A percentile compares a stretch with the other conserved stretches of the same genome.
phyloP scores from a whole-genome alignment of 2,797 vertebrate genomes.

The Platyrinchus mystaceus region DNA sequence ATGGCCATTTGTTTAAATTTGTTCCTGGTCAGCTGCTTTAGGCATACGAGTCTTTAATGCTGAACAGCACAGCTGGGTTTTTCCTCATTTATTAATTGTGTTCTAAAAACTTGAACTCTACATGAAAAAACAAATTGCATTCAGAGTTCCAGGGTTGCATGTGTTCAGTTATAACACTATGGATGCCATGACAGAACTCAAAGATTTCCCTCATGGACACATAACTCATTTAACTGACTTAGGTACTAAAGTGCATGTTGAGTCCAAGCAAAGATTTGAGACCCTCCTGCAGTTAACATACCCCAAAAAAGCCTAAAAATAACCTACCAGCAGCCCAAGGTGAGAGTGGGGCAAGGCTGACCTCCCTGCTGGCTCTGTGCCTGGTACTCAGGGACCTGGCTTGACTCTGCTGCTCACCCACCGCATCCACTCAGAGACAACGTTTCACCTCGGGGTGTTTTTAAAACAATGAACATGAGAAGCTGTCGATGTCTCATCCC shows the following conservation, averaged over 20 bases:
- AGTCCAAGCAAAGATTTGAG: not conserved
- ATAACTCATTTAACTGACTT: not conserved
- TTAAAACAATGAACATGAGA: not conserved
- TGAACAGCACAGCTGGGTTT: not conserved
- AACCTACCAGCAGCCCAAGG: not conserved
- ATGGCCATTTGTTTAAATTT: not conserved
- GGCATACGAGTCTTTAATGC: not conserved
- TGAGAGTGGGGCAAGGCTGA: not conserved
- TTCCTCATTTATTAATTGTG: not conserved
- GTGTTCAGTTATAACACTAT: accelerated
- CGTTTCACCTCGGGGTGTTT: not conserved
- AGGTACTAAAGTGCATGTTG: not conserved
- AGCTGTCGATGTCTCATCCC: accelerated
- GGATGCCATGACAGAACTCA: not conserved
- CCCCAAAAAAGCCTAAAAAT: not conserved
- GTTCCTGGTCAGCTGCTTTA: not conserved
- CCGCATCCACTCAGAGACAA: not conserved
- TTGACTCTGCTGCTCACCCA: not conserved
- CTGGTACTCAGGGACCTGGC: accelerated
- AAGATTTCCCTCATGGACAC: not conserved
- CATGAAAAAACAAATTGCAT: not conserved
- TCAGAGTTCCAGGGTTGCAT: not conserved
- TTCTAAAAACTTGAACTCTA: not conserved
- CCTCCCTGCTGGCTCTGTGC: not conserved
- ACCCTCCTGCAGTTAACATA: not conserved